These are phyloP conservation scores for Stratiomys singularior DNA, from an alignment of 2,888 invertebrate genomes.

Conservation along the genomic window DNA sequence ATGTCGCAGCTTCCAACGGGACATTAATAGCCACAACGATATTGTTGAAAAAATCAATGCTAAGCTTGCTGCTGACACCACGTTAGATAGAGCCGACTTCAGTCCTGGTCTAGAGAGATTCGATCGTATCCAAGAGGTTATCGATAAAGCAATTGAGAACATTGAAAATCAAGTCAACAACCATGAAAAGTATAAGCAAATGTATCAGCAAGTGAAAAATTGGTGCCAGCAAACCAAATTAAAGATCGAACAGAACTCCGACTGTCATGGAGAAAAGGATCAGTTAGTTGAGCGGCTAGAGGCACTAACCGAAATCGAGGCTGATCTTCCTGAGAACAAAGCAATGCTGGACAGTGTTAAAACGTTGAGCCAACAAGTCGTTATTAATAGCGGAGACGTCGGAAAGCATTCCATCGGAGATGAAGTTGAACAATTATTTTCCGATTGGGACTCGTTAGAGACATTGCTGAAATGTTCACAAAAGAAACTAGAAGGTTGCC, in stretches of 20 bases:
- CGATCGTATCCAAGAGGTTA: conserved; percentile 74
- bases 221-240: conserved; percentile 84
- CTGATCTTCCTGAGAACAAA: conserved; percentile 78
- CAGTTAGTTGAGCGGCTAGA: conserved; percentile 80
- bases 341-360: conserved; percentile 78
- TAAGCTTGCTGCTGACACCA: conserved; percentile 77
- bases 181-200: conserved; percentile 87
- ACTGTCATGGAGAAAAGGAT: conserved; percentile 88
- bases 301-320: conserved; percentile 76
- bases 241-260: conserved; percentile 85
- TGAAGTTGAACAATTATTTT: conserved; percentile 71
- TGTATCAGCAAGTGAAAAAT: conserved; percentile 83
- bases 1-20: conserved; percentile 82
- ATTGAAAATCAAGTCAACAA: conserved; percentile 85
- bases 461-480: conserved; percentile 81
- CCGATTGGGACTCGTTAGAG: conserved; percentile 85
- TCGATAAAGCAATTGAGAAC: conserved; percentile 75
- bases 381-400: conserved; percentile 81
- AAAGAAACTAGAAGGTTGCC: conserved; percentile 77
- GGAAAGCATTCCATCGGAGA: conserved; percentile 74
- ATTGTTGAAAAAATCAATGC: conserved; percentile 80
- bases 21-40: conserved; percentile 82
- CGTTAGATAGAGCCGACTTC: conserved; percentile 75
- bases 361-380: conserved; percentile 78
- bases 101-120: conserved; percentile 77